Base-by-base conservation (phyloP, 2,888 invertebrate genomes). In the Megaustenia siamemsis region DNA sequence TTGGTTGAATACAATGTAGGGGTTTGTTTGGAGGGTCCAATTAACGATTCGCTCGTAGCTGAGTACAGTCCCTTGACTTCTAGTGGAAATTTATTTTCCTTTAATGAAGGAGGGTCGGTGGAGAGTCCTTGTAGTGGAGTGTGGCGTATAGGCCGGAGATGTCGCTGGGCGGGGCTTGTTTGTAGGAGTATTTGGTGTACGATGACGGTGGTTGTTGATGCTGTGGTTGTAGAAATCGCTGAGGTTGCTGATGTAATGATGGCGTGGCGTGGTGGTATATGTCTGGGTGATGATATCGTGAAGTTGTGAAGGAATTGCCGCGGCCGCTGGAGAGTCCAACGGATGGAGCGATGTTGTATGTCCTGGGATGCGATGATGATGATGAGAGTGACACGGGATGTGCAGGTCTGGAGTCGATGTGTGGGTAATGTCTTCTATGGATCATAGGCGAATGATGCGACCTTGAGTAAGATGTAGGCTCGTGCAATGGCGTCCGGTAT, bases 61-160 rank as follows among this genome's bases (percentile, higher is more conserved):
- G 71, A 45, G 66, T 84, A 84, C n/a, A 84, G 53, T 5, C 84
- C 84, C n/a, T 60, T 38, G 45, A 84, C 49, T 66, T 84, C 84
- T 0, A 84, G 75, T 12, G 84, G 84, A 32, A 84, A 84, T 43
- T 53, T 71, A 45, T 84, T 84, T 66, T 84, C 84, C 28, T 73
- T 80, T 35, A 60, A 1, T 0, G 63, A 53, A 4, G 82, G 6
- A 21, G 8, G n/a, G 38, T n/a, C 24, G 28, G 10, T 12, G n/a
- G 40, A 15, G 53, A 38, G 5, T 82, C 82, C 43, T 75, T 56
- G 68, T 38, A 77, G 28, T 53, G 24, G 0, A 78, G 60, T 18
- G 83, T 83, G 5, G 77, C 56, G 71, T 83, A 83, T 6, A 43
- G 24, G 8, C 53, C 82, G 18, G 82, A 43, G 60, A 71, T 45